Percentiles rank a stretch among this genome's conserved stretches.
These are phyloP conservation scores for Perizoma flavofasciatum DNA, from an alignment of 2,888 invertebrate species.

Conservation along the genomic window DNA sequence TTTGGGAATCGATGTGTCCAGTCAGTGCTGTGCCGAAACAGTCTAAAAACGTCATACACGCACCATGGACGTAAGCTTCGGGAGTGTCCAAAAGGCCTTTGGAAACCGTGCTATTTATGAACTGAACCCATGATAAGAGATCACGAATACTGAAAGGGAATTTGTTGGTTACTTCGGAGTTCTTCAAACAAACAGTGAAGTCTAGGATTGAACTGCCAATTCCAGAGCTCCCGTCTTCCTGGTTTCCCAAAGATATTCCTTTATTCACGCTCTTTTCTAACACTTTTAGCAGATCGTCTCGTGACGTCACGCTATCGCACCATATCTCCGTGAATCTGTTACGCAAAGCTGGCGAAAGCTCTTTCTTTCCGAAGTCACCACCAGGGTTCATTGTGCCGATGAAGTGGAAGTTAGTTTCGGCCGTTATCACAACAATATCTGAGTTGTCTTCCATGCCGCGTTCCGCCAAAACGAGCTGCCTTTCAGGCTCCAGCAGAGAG, in stretches of 20 bases:
- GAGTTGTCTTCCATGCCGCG: constrained; percentile 88
- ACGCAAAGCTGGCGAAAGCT: constrained; percentile 97
- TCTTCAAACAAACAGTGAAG: constrained; percentile 91
- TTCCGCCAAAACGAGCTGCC: constrained; percentile 95
- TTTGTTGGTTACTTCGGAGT: constrained; percentile 88
- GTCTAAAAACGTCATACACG: constrained; percentile 95
- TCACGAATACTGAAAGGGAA: constrained; percentile 96
- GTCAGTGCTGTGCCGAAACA: constrained; percentile 94
- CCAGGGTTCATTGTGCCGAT: constrained; percentile 99
- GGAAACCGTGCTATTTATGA: constrained; percentile 88
- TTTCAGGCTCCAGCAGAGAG: constrained; percentile 96
- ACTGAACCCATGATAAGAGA: constrained; percentile 95
- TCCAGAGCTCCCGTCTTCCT: constrained; percentile 79
- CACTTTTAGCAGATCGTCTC: constrained; percentile 90
- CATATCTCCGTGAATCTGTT: constrained; percentile 99
- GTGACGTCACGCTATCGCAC: constrained; percentile 91
- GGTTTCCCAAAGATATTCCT: constrained; percentile 80
- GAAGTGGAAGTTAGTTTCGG: constrained; percentile 92
- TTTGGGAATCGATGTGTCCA: constrained; percentile 86
- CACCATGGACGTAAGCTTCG: constrained; percentile 94
- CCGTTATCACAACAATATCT: constrained; percentile 85
- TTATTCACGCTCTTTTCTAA: constrained; percentile 89
- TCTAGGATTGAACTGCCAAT: constrained; percentile 90
- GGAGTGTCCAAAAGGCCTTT: constrained; percentile 72
- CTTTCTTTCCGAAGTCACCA: constrained; percentile 99